These are phyloP conservation scores for Halictus rubicundus DNA, from an alignment of 1,140 invertebrate species.

Conservation along the genomic window DNA sequence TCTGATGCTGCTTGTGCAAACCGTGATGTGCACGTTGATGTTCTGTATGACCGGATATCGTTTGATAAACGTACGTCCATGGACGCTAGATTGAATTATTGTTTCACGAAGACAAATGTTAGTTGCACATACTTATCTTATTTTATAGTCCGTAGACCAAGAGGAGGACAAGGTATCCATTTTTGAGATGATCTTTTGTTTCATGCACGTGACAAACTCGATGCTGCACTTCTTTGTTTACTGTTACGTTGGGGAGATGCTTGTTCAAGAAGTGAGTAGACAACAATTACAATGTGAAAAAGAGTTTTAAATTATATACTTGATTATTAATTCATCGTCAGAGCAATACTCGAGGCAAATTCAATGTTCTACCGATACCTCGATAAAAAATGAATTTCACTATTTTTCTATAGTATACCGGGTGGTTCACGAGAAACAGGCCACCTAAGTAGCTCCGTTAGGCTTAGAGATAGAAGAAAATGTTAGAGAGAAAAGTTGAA, in stretches of 20 bases:
- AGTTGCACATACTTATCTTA: too few relatives aligned
- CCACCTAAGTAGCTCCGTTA: too few relatives aligned
- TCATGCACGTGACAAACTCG: constrained; percentile 41
- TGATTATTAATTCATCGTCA: too few relatives aligned
- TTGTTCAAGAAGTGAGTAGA: constrained; percentile 43
- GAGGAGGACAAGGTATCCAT: constrained; percentile 1
- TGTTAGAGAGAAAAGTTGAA: too few relatives aligned
- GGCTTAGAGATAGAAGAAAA: too few relatives aligned
- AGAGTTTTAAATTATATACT: too few relatives aligned
- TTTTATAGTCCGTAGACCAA: constrained; percentile 25
- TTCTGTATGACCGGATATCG: constrained; percentile 65
- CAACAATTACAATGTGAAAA: too few relatives aligned
- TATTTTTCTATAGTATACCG: too few relatives aligned
- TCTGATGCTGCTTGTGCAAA: constrained; percentile 55
- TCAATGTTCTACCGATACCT: too few relatives aligned
- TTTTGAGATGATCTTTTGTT: constrained; percentile 36
- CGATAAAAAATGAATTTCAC: too few relatives aligned
- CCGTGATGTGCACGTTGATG: constrained; percentile 48
- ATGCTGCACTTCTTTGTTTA: constrained; percentile 51
- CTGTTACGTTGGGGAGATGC: constrained; percentile 51
- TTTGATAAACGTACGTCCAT: constrained; percentile 54
- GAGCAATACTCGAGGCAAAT: too few relatives aligned
- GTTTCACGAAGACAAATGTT: background rate
- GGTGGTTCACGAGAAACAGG: too few relatives aligned
- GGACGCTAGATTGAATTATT: background rate